phyloP scores from a whole-genome alignment of 2,113 vertebrate genomes.

The Anhinga rufa region DNA sequence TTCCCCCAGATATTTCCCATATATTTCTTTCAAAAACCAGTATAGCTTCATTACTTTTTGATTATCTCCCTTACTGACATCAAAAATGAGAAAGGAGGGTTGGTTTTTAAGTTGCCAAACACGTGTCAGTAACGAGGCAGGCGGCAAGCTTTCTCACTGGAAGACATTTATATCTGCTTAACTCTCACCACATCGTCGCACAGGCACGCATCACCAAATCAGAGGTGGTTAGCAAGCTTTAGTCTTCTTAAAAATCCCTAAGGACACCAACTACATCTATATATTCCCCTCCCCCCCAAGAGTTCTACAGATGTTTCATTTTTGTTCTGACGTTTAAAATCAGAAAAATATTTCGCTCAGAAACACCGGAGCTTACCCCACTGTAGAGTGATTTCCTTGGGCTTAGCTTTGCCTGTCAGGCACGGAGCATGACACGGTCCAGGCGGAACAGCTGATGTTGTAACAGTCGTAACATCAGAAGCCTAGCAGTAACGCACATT shows the following conservation, averaged over 20 bases:
- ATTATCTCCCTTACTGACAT: neutral
- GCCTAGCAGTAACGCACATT: conserved; percentile 34
- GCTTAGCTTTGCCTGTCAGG: conserved; percentile 63
- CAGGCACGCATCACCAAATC: rapidly evolving
- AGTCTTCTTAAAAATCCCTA: neutral
- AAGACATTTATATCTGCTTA: neutral
- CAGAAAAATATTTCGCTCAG: neutral
- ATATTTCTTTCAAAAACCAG: neutral
- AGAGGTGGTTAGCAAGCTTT: neutral
- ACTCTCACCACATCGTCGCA: rapidly evolving
- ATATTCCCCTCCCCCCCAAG: too few species aligned
- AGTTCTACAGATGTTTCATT: neutral
- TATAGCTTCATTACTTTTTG: neutral
- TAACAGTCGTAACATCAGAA: conserved; percentile 70
- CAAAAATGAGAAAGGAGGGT: neutral
- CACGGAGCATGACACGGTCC: conserved; percentile 46
- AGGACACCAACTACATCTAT: rapidly evolving
- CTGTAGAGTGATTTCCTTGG: conserved; percentile 66
- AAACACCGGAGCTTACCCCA: conserved; percentile 66
- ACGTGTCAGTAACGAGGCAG: neutral
- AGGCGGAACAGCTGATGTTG: conserved; percentile 70
- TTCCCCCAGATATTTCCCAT: neutral
- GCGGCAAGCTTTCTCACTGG: neutral
- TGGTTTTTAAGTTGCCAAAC: neutral
- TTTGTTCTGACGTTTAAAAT: neutral